Evolutionary conservation across 2,113 vertebrate species (phyloP).

Genomic region (Toxotes jaculatrix): DNA sequence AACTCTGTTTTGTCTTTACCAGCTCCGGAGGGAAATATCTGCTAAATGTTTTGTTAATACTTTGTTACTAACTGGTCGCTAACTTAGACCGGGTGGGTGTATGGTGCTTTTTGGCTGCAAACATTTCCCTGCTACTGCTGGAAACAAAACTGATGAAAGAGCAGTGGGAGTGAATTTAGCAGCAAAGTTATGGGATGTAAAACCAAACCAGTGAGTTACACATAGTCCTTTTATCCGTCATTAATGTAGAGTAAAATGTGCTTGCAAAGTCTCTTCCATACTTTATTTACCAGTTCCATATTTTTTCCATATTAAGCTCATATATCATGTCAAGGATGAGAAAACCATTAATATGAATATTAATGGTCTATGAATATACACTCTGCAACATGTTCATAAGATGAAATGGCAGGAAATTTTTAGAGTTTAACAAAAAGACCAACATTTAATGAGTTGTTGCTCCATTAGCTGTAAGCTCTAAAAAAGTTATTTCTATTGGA

Average conservation of each 20-base stretch:
- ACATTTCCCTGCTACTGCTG: background rate
- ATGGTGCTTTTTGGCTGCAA: background rate
- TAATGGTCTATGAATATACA: conserved; percentile 59
- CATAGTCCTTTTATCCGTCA: background rate
- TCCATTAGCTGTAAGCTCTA: conserved; percentile 62
- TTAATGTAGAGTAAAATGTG: background rate
- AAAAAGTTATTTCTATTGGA: conserved; percentile 50
- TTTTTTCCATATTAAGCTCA: conserved; percentile 36
- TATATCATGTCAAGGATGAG: conserved; percentile 14
- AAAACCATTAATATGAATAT: conserved; percentile 47
- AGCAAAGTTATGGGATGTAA: background rate
- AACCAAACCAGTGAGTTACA: background rate
- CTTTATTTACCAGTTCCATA: background rate
- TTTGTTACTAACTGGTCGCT: no score
- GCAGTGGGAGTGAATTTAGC: background rate
- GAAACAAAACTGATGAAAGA: background rate
- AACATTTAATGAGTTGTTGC: conserved; percentile 59
- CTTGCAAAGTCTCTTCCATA: background rate
- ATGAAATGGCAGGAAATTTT: conserved; percentile 33
- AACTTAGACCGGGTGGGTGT: no score
- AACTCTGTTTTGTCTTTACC: no score
- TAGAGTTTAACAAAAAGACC: conserved; percentile 31
- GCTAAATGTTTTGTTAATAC: no score
- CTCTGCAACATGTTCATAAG: conserved; percentile 27
- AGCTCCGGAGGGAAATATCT: no score